Evolutionary conservation across 2,888 invertebrate species (phyloP).

Genomic region (Drosophila limbata): DNA sequence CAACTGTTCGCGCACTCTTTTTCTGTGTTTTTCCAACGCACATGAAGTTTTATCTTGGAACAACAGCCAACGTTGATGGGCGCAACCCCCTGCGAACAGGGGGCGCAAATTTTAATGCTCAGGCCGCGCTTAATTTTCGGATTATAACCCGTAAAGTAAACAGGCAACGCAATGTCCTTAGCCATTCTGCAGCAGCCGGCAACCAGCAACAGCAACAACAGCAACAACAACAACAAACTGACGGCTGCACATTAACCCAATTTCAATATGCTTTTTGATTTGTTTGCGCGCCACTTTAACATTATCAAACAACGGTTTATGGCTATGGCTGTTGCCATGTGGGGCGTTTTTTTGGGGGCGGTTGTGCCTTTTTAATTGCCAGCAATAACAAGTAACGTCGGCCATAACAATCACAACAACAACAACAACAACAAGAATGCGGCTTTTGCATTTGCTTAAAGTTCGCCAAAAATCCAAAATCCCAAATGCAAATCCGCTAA

Average conservation of each 20-base stretch:
- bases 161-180: constrained; percentile 67
- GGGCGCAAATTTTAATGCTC: constrained; percentile 76
- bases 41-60: constrained; percentile 80
- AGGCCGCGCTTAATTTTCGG: constrained; percentile 80
- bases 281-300: constrained; percentile 84
- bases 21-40: constrained; percentile 73
- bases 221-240: constrained; percentile 27
- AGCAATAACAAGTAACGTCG: constrained; percentile 74
- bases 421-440: constrained; percentile 35
- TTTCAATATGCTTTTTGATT: constrained; percentile 84
- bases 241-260: constrained; percentile 78
- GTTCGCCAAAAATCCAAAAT: constrained; percentile 52
- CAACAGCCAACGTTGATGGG: constrained; percentile 68
- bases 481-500: constrained; percentile 76
- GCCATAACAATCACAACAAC: constrained; percentile 54
- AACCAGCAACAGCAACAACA: constrained; percentile 14
- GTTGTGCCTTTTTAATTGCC: constrained; percentile 71
- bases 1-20: constrained; percentile 20
- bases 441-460: constrained; percentile 52
- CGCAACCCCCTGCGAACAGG: constrained; percentile 34
- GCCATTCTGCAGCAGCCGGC: constrained; percentile 41
- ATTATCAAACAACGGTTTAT: constrained; percentile 83
- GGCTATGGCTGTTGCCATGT: constrained; percentile 12
- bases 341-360: constrained; percentile 7
- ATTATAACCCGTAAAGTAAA: constrained; percentile 81